phyloP scores from a whole-genome alignment of 2,113 vertebrate genomes.

The Zeus faber region DNA sequence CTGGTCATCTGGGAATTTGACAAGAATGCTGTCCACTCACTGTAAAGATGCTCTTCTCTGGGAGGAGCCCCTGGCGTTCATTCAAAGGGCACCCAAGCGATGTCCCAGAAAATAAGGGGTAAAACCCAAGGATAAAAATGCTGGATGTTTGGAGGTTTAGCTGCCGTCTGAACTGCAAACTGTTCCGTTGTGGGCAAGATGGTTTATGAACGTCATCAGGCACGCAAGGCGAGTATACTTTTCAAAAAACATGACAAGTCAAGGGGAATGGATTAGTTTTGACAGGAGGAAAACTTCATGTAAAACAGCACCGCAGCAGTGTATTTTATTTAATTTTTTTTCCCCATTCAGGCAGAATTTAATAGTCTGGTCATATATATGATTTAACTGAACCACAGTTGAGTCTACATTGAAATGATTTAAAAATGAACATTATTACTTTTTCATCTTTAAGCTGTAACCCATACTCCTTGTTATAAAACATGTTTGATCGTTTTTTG shows the following conservation, averaged over 20 bases:
- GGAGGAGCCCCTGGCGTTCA: too few species aligned
- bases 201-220: slow-evolving; percentile 21
- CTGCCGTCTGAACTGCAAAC: slow-evolving; percentile 17
- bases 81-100: slow-evolving; percentile 9
- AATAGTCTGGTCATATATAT: background rate
- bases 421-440: too few species aligned
- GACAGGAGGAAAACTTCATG: background rate
- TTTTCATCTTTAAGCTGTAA: too few species aligned
- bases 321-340: background rate
- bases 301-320: slow-evolving; percentile 5
- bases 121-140: slow-evolving; percentile 25
- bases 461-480: too few species aligned
- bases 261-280: background rate
- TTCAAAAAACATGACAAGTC: background rate
- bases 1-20: slow-evolving; percentile 15
- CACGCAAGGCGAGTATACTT: background rate
- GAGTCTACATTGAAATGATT: too few species aligned
- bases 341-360: background rate
- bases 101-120: slow-evolving; percentile 11
- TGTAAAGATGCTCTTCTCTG: slow-evolving; percentile 5
- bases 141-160: slow-evolving; percentile 37
- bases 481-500: too few species aligned
- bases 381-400: background rate
- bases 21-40: background rate
- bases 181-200: slow-evolving; percentile 1